Evolutionary conservation across 2,797 vertebrate species (phyloP).

Genomic region (Lycodopsis pacificus): DNA sequence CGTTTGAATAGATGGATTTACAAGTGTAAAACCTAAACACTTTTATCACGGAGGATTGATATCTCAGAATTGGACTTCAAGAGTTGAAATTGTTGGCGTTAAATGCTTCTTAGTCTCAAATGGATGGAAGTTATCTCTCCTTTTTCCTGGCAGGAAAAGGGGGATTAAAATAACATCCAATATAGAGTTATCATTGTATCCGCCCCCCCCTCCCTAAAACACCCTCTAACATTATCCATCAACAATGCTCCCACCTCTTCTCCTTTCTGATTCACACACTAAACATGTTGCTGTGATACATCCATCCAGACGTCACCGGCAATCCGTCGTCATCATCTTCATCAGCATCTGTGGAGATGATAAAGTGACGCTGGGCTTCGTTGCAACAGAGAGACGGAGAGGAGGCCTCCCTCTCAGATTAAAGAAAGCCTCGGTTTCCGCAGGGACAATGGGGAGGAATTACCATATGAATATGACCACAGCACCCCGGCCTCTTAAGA

Average conservation of each 20-base stretch:
- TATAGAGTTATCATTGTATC: constrained; percentile 74
- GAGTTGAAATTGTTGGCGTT: constrained; percentile 41
- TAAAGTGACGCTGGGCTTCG: constrained; percentile 76
- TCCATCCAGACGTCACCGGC: constrained; percentile 69
- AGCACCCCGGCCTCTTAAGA: constrained; percentile 83
- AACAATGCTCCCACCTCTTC: constrained; percentile 55
- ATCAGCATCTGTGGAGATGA: constrained; percentile 76
- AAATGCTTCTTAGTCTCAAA: constrained; percentile 56
- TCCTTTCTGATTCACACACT: constrained; percentile 69
- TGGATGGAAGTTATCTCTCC: constrained; percentile 52
- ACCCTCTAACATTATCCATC: constrained; percentile 58
- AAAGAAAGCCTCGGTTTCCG: constrained; percentile 83
- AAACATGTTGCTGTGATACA: constrained; percentile 63
- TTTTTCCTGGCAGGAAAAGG: constrained; percentile 18
- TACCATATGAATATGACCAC: constrained; percentile 90
- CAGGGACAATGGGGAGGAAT: constrained; percentile 84
- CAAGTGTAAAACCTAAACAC: constrained; percentile 62
- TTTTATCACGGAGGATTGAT: constrained; percentile 50
- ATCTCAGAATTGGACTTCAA: constrained; percentile 42
- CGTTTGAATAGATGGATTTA: constrained; percentile 74
- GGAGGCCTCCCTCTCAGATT: constrained; percentile 82
- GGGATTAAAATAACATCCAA: constrained; percentile 54
- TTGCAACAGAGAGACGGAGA: constrained; percentile 68
- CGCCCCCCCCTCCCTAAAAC: constrained; percentile 6
- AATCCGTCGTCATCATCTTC: constrained; percentile 65